These are phyloP conservation scores for Todus mexicanus DNA, from an alignment of 2,797 vertebrate species.

Conservation along the genomic window DNA sequence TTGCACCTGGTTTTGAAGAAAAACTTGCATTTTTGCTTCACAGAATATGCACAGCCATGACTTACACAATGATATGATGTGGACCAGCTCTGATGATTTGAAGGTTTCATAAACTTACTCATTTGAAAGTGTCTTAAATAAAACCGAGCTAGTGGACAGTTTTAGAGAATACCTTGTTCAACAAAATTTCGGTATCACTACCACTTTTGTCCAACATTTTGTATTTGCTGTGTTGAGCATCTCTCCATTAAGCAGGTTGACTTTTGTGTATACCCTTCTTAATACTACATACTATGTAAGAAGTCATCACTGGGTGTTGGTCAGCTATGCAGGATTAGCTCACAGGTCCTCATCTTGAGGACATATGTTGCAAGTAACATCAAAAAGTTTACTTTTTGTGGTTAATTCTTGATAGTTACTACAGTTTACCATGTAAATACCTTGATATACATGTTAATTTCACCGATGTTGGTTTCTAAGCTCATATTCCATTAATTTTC, in stretches of 20 bases:
- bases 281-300: accelerated
- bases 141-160: not conserved
- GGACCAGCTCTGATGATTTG: not conserved
- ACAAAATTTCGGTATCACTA: not conserved
- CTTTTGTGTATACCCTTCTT: not conserved
- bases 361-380: not conserved
- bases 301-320: not conserved
- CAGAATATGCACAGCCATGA: not conserved
- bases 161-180: not conserved
- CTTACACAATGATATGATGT: no score
- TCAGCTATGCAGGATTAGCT: not conserved
- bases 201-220: not conserved
- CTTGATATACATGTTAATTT: not conserved
- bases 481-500: not conserved
- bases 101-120: not conserved
- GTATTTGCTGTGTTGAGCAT: not conserved
- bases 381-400: not conserved
- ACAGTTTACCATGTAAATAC: not conserved
- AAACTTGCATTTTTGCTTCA: not conserved
- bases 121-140: not conserved
- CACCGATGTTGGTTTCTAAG: not conserved
- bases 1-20: not conserved
- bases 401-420: not conserved
- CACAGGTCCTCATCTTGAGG: not conserved
- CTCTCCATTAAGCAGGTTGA: not conserved